These are phyloP conservation scores for Marmota flaviventris DNA, from an alignment of 2,113 vertebrate species.

Conservation along the genomic window DNA sequence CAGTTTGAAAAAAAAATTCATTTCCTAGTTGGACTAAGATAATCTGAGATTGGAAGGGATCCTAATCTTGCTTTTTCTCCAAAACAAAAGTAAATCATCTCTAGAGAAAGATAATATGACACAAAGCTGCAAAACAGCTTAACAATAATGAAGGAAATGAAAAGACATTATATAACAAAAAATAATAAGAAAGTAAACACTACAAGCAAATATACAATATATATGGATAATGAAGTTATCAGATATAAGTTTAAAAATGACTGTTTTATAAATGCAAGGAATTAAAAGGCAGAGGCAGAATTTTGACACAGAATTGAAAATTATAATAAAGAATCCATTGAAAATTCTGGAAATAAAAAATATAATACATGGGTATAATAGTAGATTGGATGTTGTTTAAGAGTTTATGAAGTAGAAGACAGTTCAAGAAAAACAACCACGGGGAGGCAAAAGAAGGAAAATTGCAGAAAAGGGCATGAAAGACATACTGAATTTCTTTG, in stretches of 20 bases:
- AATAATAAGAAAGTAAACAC: neutral
- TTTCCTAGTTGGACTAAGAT: constrained; percentile 39
- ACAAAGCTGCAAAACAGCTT: neutral
- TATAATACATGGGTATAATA: neutral
- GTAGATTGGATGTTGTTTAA: neutral
- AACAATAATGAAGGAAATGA: neutral
- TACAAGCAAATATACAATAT: neutral
- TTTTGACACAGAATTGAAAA: neutral
- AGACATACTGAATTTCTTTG: neutral
- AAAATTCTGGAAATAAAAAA: constrained; percentile 24
- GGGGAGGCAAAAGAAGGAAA: neutral
- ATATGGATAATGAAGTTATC: constrained; percentile 6
- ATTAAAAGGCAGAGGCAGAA: neutral
- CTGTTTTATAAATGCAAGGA: neutral
- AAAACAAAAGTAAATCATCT: neutral
- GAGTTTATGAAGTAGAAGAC: neutral
- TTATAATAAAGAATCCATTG: neutral
- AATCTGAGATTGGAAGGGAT: neutral
- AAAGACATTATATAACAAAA: neutral
- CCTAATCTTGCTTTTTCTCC: neutral
- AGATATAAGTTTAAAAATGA: neutral
- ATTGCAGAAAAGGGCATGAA: neutral
- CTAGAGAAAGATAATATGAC: constrained; percentile 13
- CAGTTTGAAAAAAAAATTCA: neutral
- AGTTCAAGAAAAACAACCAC: neutral